These are phyloP conservation scores for Pristionchus exspectatus DNA, from an alignment of 2,888 invertebrate genomes.

Conservation along the genomic window DNA sequence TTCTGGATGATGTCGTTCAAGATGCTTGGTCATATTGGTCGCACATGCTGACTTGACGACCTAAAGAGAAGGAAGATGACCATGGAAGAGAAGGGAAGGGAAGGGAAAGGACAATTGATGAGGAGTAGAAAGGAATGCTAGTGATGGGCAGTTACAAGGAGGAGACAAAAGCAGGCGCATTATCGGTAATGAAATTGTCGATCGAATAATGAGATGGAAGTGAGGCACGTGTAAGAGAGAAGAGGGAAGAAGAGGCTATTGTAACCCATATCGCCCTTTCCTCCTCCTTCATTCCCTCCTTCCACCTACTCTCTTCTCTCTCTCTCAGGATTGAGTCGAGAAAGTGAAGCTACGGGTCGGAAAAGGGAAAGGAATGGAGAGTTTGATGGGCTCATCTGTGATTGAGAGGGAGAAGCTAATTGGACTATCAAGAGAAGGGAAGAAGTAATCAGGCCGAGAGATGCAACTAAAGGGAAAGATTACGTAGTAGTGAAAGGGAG, in stretches of 20 bases:
- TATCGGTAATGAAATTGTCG: conserved; percentile 46
- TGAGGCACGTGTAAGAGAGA: neutral
- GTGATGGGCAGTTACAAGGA: neutral
- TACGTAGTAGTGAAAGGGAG: conserved; percentile 26
- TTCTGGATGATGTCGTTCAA: conserved; percentile 68
- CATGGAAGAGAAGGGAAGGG: neutral
- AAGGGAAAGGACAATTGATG: neutral
- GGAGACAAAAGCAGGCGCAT: conserved; percentile 29
- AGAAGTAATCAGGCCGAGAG: conserved; percentile 33
- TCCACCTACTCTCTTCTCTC: neutral
- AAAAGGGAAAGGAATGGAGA: conserved; percentile 41
- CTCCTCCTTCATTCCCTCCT: neutral
- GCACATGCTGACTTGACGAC: conserved; percentile 71
- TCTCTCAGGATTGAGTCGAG: conserved; percentile 20
- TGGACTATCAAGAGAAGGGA: conserved; percentile 39
- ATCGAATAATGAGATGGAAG: conserved; percentile 1
- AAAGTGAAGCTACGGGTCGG: conserved; percentile 4
- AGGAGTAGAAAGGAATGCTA: neutral
- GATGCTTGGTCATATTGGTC: conserved; percentile 73
- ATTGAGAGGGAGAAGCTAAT: conserved; percentile 25
- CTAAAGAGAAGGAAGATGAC: conserved; percentile 56
- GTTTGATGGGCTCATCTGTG: conserved; percentile 39
- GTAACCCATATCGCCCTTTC: conserved; percentile 24
- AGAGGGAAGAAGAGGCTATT: conserved; percentile 17
- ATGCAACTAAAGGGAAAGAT: neutral